Percentiles rank a stretch among this genome's conserved stretches.
These are phyloP conservation scores for Gavia stellata DNA, from an alignment of 2,113 vertebrate genomes.

Conservation along the genomic window DNA sequence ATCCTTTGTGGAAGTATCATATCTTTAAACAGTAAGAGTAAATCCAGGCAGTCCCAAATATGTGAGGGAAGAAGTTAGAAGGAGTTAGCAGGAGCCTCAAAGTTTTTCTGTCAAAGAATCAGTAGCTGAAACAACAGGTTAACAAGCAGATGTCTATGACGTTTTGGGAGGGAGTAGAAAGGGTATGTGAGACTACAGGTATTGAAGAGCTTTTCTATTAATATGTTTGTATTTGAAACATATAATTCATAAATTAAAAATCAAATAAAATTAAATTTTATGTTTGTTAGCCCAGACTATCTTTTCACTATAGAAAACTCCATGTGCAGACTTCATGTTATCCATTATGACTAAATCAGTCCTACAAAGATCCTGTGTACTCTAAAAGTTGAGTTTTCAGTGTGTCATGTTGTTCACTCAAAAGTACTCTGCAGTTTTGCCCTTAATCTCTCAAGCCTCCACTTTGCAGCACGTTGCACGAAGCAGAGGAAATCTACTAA, in stretches of 20 bases:
- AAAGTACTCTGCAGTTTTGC: background rate
- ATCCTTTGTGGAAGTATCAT: background rate
- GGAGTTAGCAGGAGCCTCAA: background rate
- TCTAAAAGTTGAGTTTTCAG: background rate
- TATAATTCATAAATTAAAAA: background rate
- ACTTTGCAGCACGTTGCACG: background rate
- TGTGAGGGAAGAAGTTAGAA: background rate
- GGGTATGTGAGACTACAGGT: background rate
- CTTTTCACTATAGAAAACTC: background rate
- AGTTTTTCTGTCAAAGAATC: background rate
- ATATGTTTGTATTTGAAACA: background rate
- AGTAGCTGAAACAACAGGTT: background rate
- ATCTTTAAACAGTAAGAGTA: background rate
- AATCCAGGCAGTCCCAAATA: background rate
- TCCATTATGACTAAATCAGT: background rate
- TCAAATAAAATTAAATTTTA: background rate
- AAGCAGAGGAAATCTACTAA: background rate
- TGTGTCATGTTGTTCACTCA: background rate
- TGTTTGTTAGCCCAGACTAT: background rate
- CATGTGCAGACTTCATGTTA: background rate
- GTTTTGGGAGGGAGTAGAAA: background rate
- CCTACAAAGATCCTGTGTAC: background rate
- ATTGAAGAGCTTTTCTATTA: background rate
- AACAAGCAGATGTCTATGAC: background rate
- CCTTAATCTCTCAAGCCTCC: background rate